Percentiles rank a stretch among this genome's conserved stretches.
Conservation (phyloP, 2,797 vertebrate genomes). For the Limosa lapponica region DNA sequence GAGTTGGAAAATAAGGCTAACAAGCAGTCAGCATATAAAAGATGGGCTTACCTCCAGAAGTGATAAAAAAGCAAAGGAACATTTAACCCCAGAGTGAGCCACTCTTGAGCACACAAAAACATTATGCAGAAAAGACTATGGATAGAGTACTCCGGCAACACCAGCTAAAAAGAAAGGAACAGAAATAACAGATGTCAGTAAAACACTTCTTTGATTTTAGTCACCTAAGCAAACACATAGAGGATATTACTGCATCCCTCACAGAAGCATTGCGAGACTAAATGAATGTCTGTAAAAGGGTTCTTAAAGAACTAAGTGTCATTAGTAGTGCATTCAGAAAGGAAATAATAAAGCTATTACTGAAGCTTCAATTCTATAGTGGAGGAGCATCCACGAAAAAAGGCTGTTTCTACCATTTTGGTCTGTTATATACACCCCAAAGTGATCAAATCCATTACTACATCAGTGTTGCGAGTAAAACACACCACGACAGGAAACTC, state of each 20-base stretch:
- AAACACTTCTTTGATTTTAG: background rate
- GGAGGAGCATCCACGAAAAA: background rate
- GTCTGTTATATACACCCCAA: background rate
- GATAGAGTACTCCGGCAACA: constrained; percentile 96
- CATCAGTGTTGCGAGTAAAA: background rate
- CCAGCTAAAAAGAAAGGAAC: constrained; percentile 82
- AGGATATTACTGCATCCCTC: background rate
- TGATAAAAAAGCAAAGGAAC: constrained; percentile 96
- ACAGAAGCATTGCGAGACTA: background rate
- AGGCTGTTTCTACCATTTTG: background rate
- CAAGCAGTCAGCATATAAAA: background rate
- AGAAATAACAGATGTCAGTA: constrained; percentile 24
- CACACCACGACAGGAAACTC: background rate
- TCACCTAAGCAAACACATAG: background rate
- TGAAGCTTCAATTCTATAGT: background rate
- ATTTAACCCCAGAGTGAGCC: constrained; percentile 96
- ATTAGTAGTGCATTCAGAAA: background rate
- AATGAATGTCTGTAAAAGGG: background rate
- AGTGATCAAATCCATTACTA: background rate
- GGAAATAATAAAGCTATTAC: background rate
- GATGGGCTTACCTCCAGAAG: constrained; percentile 92
- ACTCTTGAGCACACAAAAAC: constrained; percentile 97
- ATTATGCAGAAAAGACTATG: constrained; percentile 98
- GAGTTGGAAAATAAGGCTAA: background rate
- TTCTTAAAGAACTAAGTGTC: background rate